A percentile compares a stretch with the other conserved stretches of the same genome.
Evolutionary conservation across 2,797 vertebrate species (phyloP).

Genomic region (Pseudochirops cupreus): DNA sequence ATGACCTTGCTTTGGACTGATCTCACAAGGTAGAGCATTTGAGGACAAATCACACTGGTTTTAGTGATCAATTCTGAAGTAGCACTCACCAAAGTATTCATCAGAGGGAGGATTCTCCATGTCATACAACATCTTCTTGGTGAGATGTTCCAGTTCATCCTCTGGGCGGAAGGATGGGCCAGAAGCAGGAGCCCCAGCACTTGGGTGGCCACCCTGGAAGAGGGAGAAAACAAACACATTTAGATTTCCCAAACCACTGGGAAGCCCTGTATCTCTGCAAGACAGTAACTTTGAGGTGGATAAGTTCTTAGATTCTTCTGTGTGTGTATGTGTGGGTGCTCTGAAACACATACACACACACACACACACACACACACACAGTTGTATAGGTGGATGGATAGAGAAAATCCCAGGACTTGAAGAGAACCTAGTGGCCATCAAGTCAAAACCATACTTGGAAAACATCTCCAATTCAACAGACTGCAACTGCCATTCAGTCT

Average conservation of each 20-base stretch:
- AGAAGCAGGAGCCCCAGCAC: slow-evolving; percentile 75
- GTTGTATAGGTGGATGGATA: too few species aligned
- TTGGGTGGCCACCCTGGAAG: slow-evolving; percentile 86
- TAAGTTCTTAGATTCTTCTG: neutral
- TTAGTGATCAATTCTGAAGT: neutral
- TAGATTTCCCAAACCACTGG: slow-evolving; percentile 32
- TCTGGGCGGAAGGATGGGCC: slow-evolving; percentile 90
- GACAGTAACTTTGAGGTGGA: neutral
- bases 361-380: too few species aligned
- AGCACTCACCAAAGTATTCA: slow-evolving; percentile 95
- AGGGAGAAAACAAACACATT: slow-evolving; percentile 49
- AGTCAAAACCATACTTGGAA: neutral
- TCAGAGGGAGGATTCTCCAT: slow-evolving; percentile 98
- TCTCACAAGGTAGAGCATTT: neutral
- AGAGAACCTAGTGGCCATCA: too few species aligned
- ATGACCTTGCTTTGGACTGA: neutral
- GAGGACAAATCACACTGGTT: neutral
- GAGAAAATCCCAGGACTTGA: too few species aligned
- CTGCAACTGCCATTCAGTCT: neutral
- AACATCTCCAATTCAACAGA: neutral
- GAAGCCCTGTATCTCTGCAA: neutral
- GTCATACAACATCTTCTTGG: slow-evolving; percentile 99
- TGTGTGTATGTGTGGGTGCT: neutral
- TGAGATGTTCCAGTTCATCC: slow-evolving; percentile 97
- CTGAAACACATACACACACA: too few species aligned